Conservation (phyloP, 1,140 invertebrate species). For the Drosophila equinoxialis region DNA sequence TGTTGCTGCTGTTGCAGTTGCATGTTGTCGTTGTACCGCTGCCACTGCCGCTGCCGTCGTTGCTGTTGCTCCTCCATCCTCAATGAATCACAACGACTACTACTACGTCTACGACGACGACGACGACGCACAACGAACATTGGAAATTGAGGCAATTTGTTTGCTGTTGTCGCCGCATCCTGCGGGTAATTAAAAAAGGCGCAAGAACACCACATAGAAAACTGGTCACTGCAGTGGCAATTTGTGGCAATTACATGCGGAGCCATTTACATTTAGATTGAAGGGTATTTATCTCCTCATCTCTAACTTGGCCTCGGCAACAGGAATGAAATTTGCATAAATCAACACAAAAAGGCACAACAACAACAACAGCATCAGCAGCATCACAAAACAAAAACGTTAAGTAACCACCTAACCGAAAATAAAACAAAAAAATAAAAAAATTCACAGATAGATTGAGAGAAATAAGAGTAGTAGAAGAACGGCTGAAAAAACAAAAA, state of each 20-base stretch:
- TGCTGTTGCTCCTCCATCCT: slow-evolving; percentile 64
- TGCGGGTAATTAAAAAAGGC: slow-evolving; percentile 82
- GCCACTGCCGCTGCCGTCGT: slow-evolving; percentile 30
- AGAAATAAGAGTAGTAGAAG: not conserved
- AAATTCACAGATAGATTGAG: not conserved
- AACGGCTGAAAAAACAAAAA: no score
- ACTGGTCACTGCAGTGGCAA: slow-evolving; percentile 82
- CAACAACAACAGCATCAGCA: slow-evolving; percentile 14
- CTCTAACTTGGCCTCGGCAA: slow-evolving; percentile 26
- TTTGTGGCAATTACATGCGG: slow-evolving; percentile 82
- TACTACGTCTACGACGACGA: not conserved
- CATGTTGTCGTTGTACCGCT: slow-evolving; percentile 49
- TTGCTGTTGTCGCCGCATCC: slow-evolving; percentile 81
- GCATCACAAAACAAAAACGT: not conserved
- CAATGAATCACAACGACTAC: slow-evolving; percentile 73
- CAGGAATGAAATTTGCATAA: slow-evolving; percentile 55
- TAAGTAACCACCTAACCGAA: slow-evolving; percentile 13
- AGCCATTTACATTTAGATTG: slow-evolving; percentile 82
- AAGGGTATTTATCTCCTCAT: slow-evolving; percentile 74
- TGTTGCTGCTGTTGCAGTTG: slow-evolving; percentile 45
- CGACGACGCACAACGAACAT: slow-evolving; percentile 61
- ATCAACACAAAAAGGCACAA: slow-evolving; percentile 42
- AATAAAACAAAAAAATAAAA: not conserved
- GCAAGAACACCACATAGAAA: slow-evolving; percentile 77
- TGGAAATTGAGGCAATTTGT: slow-evolving; percentile 82